These are phyloP conservation scores for Lepus timidus DNA, from an alignment of 2,113 vertebrate genomes.

Conservation along the genomic window DNA sequence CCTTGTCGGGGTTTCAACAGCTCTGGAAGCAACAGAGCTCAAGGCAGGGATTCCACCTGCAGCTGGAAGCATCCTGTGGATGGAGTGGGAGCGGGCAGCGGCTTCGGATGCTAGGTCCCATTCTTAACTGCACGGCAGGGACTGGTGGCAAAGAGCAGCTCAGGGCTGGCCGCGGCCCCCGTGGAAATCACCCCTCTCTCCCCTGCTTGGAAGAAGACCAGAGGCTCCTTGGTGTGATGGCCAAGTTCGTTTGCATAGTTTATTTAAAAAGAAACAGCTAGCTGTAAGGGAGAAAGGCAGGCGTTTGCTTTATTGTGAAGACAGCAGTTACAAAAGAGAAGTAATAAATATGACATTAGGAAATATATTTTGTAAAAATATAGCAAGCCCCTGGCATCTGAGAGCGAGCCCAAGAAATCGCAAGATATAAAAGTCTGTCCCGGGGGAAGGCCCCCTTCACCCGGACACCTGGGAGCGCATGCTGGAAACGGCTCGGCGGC, in stretches of 20 bases:
- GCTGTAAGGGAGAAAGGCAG: conserved; percentile 79
- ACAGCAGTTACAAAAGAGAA: conserved; percentile 65
- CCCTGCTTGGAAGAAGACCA: not conserved
- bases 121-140: not conserved
- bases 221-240: not conserved
- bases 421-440: conserved; percentile 80
- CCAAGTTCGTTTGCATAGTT: conserved; percentile 81
- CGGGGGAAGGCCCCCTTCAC: not conserved
- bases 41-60: not conserved
- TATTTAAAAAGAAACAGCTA: conserved; percentile 82
- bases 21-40: not conserved
- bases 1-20: not conserved
- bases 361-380: conserved; percentile 51
- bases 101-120: not conserved
- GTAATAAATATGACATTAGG: conserved; percentile 87
- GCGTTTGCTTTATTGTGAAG: conserved; percentile 83
- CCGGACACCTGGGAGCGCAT: not conserved
- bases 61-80: not conserved
- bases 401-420: not conserved
- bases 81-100: not conserved
- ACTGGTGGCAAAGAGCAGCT: not conserved
- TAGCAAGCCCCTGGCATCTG: not conserved
- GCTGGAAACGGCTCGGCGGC: not conserved
- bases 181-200: not conserved
- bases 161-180: not conserved